These are phyloP conservation scores for Odocoileus hemionus DNA, from an alignment of 2,113 vertebrate genomes.

Conservation along the genomic window DNA sequence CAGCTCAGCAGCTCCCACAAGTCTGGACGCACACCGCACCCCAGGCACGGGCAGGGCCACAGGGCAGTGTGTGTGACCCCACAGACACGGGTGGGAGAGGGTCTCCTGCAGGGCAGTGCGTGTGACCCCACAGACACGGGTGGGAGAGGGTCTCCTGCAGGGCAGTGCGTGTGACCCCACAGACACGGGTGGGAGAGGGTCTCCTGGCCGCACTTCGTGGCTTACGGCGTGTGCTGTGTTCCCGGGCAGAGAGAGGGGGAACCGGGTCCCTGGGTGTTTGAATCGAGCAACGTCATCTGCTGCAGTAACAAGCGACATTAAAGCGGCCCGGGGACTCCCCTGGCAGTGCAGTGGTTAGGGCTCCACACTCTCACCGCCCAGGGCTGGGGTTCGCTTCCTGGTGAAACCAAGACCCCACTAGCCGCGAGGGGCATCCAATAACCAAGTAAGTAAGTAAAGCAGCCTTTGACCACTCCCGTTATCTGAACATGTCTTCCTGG, in stretches of 20 bases:
- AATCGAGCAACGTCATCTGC: neutral
- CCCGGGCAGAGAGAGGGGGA: neutral
- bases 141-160: neutral
- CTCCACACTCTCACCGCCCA: neutral
- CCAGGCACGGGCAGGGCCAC: neutral
- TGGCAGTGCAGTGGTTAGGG: neutral
- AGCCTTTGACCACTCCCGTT: neutral
- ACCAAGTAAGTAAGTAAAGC: neutral
- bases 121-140: neutral
- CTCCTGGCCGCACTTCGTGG: neutral
- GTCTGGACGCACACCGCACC: neutral
- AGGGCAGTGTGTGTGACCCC: neutral
- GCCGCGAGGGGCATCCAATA: neutral
- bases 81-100: neutral
- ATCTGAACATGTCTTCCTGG: neutral
- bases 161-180: no score
- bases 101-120: no score
- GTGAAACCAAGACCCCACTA: neutral
- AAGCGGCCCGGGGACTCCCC: neutral
- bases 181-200: neutral
- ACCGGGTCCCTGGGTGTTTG: neutral
- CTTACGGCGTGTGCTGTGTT: neutral
- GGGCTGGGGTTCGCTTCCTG: neutral
- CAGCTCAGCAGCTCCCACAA: neutral
- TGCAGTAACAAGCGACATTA: neutral